Evolutionary conservation across 2,113 vertebrate genomes (phyloP), one percentile per base, ranked within the genome.

Genomic region (Cephalopterus ornatus): DNA sequence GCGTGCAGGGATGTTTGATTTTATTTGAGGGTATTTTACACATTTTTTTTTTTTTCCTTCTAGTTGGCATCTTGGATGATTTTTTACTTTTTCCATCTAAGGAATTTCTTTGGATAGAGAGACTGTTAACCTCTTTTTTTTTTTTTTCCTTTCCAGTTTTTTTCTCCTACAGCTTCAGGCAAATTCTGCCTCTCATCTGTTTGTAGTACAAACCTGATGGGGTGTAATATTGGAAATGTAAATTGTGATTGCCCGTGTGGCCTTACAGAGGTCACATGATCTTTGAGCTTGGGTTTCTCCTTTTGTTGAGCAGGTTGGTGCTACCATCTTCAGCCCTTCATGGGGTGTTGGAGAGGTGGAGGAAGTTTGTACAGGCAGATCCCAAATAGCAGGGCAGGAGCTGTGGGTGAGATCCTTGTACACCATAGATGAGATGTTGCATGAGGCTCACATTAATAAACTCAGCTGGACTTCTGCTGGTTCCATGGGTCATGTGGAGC

Each of bases 351-450:
- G 24, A 47, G 59, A 74, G 52, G 30, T 7, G 10, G 1, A 13
- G n/a, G 37, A 46, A 16, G 9, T 61, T 86, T 52, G 0, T 12
- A 2, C 1, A 22, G 52, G 26, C 2, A 0, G 2, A 13, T 55
- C 71, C 88, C 75, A 50, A 61, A 22, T 1, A 13, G 10, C 0
- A 4, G 50, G 61, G 42, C 30, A 44, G 65, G 56, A 80, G 61
- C 19, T 46, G 61, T 20, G 61, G 14, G 37, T 35, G 52, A 59
- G 66, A 18, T 56, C 39, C 22, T 14, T 21, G 47, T 4, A 12
- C n/a, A 3, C 9, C 42, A 17, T 39, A 56, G 66, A 82, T 46
- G 74, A 92, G 85, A 35, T 46, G 37, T 20, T 83, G 32, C 39
- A 19, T 4, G 1, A 83, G 27, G 55, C 35, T 16, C 61, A 7